Percentiles rank a stretch among this genome's conserved stretches.
Evolutionary conservation across 2,888 invertebrate genomes (phyloP).

Genomic region (Lissonota sp.): DNA sequence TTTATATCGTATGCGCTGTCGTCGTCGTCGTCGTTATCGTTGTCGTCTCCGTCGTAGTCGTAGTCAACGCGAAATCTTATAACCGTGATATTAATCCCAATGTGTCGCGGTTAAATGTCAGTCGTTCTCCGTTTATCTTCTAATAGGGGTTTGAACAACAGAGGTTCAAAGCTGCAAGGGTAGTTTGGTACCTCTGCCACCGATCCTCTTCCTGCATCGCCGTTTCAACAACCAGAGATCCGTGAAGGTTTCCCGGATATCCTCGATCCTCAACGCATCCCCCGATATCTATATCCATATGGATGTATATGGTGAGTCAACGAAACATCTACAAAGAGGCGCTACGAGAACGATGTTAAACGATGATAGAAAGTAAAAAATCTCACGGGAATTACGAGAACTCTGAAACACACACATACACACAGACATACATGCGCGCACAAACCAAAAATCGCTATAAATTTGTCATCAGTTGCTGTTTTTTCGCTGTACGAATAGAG

Average conservation of each 20-base stretch:
- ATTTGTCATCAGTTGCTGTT: not conserved
- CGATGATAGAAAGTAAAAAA: conserved; percentile 4
- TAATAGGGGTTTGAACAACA: conserved; percentile 31
- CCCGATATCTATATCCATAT: not conserved
- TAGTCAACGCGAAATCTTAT: conserved; percentile 18
- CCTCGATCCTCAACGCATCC: not conserved
- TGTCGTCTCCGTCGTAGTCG: not conserved
- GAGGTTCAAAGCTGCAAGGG: not conserved
- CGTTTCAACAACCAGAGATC: conserved; percentile 46
- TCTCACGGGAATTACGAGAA: conserved; percentile 5
- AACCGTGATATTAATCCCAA: conserved; percentile 37
- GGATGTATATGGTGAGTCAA: not conserved
- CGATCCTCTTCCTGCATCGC: not conserved
- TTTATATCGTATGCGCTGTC: not conserved
- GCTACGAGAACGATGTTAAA: not conserved
- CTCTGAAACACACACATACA: not conserved
- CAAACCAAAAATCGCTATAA: not conserved
- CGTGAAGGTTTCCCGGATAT: conserved; percentile 14
- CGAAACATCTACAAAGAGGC: not conserved
- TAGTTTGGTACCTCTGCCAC: conserved; percentile 11
- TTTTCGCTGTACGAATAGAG: no score
- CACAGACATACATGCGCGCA: not conserved
- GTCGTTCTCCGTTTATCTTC: conserved; percentile 50
- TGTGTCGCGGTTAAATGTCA: conserved; percentile 65
- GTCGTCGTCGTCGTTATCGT: not conserved